Percentiles rank a stretch among this genome's conserved stretches.
Conservation (phyloP, 1,140 invertebrate genomes). For the Yoshiicerus persimilis region DNA sequence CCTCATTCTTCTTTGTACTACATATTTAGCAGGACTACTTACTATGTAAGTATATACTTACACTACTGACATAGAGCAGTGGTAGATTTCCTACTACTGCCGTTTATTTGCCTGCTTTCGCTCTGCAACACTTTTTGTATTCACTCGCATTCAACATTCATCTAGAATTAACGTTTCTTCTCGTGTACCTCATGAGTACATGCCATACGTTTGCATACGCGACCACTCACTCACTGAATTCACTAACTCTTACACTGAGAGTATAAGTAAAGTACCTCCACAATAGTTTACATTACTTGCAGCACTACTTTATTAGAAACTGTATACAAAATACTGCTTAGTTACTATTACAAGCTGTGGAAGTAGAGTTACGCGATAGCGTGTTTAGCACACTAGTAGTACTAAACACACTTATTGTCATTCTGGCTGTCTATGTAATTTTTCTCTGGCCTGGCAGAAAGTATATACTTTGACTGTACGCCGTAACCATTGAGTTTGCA, state of each 20-base stretch:
- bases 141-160: not conserved
- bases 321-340: too few relatives aligned
- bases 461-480: too few relatives aligned
- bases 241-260: too few relatives aligned
- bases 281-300: not conserved
- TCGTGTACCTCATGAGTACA: not conserved
- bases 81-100: too few relatives aligned
- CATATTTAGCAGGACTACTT: not conserved
- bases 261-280: too few relatives aligned
- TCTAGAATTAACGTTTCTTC: not conserved
- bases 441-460: not conserved
- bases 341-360: not conserved
- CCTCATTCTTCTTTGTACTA: not conserved
- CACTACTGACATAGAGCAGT: too few relatives aligned
- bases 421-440: not conserved
- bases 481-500: not conserved
- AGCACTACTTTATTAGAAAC: too few relatives aligned
- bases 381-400: not conserved
- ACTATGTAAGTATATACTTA: too few relatives aligned
- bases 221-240: not conserved
- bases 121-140: not conserved
- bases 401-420: not conserved
- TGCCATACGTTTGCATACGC: not conserved
- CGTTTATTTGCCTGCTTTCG: not conserved
- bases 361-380: not conserved